phyloP scores from a whole-genome alignment of 2,888 invertebrate species.

The Drosophila affinis region DNA sequence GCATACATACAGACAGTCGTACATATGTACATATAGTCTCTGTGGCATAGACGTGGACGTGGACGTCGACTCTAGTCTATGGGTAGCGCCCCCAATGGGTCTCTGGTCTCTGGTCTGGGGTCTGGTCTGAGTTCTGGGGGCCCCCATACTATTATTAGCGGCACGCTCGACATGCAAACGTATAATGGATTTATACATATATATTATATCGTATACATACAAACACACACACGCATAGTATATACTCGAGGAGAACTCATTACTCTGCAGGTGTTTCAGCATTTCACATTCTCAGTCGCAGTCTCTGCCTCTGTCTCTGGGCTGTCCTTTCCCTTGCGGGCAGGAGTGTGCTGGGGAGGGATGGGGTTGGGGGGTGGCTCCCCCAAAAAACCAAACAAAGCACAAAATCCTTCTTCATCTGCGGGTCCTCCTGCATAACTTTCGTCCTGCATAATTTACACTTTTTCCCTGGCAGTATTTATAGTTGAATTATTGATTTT shows the following conservation, averaged over 20 bases:
- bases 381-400: constrained; percentile 5
- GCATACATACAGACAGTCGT: background rate
- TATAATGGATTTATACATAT: constrained; percentile 37
- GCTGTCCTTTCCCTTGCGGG: constrained; percentile 36
- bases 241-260: constrained; percentile 6
- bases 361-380: too few species aligned
- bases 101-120: constrained; percentile 19
- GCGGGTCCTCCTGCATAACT: constrained; percentile 19
- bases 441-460: constrained; percentile 55
- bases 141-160: constrained; percentile 69
- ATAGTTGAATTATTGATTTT: constrained; percentile 70
- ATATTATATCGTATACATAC: constrained; percentile 7
- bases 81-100: background rate
- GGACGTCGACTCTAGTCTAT: constrained; percentile 4
- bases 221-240: background rate
- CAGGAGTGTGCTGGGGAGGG: too few species aligned
- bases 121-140: constrained; percentile 21
- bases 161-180: constrained; percentile 72
- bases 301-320: background rate
- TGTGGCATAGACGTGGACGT: constrained; percentile 32
- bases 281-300: constrained; percentile 55
- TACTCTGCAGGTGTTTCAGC: constrained; percentile 62
- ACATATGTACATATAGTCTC: constrained; percentile 1
- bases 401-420: constrained; percentile 13
- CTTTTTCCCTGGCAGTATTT: constrained; percentile 48